Conservation (phyloP, 1,140 invertebrate species). For the Procambarus virginalis region DNA sequence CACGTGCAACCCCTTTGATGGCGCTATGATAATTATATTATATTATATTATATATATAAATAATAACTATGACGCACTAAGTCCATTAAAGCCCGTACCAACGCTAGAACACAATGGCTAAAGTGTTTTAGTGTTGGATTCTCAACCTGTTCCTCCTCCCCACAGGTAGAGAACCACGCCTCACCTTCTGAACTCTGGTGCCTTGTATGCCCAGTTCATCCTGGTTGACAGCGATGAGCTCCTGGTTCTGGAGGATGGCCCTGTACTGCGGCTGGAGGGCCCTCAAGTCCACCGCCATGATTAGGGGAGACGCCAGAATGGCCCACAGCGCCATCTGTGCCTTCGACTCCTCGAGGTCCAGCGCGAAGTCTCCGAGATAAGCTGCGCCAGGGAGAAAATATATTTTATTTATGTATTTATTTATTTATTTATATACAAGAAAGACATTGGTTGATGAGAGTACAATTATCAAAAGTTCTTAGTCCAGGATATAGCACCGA, state of each 20-base stretch:
- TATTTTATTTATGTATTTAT: no score
- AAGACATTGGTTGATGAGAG: no score
- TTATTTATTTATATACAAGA: no score
- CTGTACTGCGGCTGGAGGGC: slow-evolving; percentile 92
- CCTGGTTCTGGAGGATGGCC: slow-evolving; percentile 93
- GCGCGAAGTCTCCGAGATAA: slow-evolving; percentile 96
- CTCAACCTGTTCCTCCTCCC: neutral
- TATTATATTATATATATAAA: no score
- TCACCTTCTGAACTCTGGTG: slow-evolving; percentile 82
- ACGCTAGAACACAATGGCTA: no score
- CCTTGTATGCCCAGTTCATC: slow-evolving; percentile 94
- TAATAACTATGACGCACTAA: no score
- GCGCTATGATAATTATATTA: no score
- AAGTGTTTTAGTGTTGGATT: no score
- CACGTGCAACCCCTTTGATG: no score
- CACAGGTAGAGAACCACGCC: neutral
- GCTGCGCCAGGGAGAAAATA: slow-evolving; percentile 75
- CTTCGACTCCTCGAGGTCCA: slow-evolving; percentile 96
- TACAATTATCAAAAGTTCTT: no score
- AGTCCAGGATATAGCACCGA: no score
- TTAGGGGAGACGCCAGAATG: slow-evolving; percentile 93
- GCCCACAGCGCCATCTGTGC: slow-evolving; percentile 99
- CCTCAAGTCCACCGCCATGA: slow-evolving; percentile 97
- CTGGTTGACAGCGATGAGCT: slow-evolving; percentile 96
- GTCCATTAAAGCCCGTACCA: no score